These are phyloP conservation scores for Oreochromis mossambicus DNA, from an alignment of 2,797 vertebrate genomes.

Conservation along the genomic window DNA sequence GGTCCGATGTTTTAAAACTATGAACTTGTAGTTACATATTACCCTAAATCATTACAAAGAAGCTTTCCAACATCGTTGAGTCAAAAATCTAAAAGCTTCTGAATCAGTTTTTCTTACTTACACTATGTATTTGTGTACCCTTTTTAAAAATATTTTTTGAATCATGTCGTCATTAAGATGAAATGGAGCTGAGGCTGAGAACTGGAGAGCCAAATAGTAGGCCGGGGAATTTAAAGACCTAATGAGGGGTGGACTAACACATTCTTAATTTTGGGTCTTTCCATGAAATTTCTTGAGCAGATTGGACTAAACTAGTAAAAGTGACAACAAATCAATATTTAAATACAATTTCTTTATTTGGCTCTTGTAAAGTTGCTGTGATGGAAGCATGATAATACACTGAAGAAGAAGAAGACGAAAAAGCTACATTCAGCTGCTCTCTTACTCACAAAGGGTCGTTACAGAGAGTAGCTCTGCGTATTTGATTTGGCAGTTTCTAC, in stretches of 20 bases:
- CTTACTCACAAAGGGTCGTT: neutral
- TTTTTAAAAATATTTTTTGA: neutral
- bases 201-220: neutral
- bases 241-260: neutral
- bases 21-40: neutral
- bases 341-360: neutral
- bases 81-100: neutral
- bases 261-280: neutral
- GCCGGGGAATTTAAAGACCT: neutral
- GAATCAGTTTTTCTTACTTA: neutral
- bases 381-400: neutral
- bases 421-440: neutral
- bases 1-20: neutral
- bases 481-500: neutral
- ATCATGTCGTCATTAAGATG: neutral
- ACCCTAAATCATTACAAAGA: neutral
- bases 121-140: neutral
- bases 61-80: fast-evolving
- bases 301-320: neutral
- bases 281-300: neutral
- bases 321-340: neutral
- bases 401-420: neutral
- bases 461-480: neutral
- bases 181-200: neutral
- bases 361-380: neutral